Conservation (phyloP, 35 echinoderm and acorn worm genomes). For the Chiridota heheva region DNA sequence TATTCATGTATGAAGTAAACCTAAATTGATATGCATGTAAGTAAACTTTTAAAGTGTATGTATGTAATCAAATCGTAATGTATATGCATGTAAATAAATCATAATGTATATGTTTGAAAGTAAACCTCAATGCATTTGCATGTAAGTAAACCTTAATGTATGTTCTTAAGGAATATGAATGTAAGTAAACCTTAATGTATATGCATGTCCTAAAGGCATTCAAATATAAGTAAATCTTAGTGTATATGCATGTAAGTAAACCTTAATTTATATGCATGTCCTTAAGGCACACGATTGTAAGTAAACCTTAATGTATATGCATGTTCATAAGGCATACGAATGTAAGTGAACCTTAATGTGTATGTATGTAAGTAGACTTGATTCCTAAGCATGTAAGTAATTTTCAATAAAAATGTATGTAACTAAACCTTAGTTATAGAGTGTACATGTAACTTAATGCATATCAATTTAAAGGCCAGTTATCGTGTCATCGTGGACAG, state of each 20-base stretch:
- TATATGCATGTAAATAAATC: no score
- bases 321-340: slow-evolving; percentile 89
- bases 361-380: not conserved
- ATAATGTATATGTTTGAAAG: not conserved
- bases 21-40: not conserved
- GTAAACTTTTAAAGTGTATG: not conserved
- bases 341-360: slow-evolving; percentile 63
- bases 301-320: not conserved
- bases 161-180: slow-evolving; percentile 91
- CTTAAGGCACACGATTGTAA: not conserved
- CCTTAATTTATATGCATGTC: slow-evolving; percentile 2
- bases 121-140: not conserved
- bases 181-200: no score
- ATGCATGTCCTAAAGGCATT: not conserved
- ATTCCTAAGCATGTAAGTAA: not conserved
- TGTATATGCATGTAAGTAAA: slow-evolving; percentile 90
- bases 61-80: no score
- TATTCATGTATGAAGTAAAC: no score
- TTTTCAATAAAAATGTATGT: not conserved
- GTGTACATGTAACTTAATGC: no score
- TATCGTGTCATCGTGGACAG: no score
- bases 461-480: no score
- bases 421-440: no score
- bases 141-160: not conserved
- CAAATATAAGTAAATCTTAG: slow-evolving; percentile 45